Conservation (phyloP, 1,140 invertebrate genomes). For the Microplitis mediator region DNA sequence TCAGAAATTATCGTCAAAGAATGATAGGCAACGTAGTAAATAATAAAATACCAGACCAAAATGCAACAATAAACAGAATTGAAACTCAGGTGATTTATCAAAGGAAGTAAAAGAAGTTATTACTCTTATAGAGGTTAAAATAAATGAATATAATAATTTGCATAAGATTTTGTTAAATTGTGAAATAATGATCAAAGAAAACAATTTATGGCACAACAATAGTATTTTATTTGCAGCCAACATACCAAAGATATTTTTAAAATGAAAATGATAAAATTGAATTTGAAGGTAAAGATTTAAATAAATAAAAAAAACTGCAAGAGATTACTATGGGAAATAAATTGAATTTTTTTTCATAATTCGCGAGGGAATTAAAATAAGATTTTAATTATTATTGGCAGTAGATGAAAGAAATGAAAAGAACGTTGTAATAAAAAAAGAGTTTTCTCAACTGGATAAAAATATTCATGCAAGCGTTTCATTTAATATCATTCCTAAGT, state of each 20-base stretch:
- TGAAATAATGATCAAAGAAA: no score
- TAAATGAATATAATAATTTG: no score
- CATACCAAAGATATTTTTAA: no score
- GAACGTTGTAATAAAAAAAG: conserved; percentile 20
- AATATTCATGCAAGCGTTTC: conserved; percentile 44
- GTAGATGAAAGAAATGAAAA: conserved; percentile 24
- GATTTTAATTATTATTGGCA: conserved; percentile 23
- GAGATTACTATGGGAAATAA: conserved; percentile 17
- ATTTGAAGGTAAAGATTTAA: conserved; percentile 22
- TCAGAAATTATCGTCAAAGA: neutral
- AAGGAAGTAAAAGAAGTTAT: neutral
- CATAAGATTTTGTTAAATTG: no score
- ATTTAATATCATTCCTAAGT: conserved; percentile 46
- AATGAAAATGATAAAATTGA: conserved; percentile 27
- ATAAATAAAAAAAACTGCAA: conserved; percentile 8
- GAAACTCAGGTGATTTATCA: neutral
- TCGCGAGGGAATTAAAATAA: conserved; percentile 20
- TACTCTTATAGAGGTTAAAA: neutral
- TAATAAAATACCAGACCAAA: neutral
- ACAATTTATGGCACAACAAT: no score
- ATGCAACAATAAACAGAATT: neutral
- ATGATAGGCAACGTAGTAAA: neutral
- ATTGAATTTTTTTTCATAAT: conserved; percentile 14
- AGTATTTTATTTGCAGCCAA: no score
- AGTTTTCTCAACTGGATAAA: conserved; percentile 29